Base-by-base conservation (phyloP, 2,888 invertebrate species). In the Apotomis betuletana region DNA sequence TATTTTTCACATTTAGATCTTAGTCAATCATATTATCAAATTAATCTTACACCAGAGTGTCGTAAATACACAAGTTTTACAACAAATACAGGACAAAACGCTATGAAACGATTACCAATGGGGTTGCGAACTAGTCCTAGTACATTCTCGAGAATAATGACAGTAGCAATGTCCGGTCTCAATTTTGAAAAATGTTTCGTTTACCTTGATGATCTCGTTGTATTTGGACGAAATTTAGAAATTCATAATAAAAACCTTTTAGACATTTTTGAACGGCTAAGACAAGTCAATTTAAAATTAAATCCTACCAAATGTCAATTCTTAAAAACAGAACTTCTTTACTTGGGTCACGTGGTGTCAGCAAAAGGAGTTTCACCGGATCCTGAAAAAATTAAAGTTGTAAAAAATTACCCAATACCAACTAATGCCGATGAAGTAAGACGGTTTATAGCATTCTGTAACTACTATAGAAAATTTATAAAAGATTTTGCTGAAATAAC, bases 271-370 rank as follows among this genome's bases (percentile, higher is more conserved):
- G 49, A 49, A 49, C 8, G 49, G 10, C 9, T 49, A 49, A 8
- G 49, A 49, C 49, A 49, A 8, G 49, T 49, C 8, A 49, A 49
- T 49, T 49, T 49, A 49, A 49, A 49, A 10, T 49, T 49, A 49
- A 49, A 49, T 49, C 49, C 49, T 10, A 49, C 49, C 10, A 49
- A 49, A 49, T 49, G 49, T 10, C 49, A 49, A 49, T 49, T 49
- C 10, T 49, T 49, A 10, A 49, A 49, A 49, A 49, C 49, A 10
- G 49, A 49, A 49, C 49, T 49, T 49, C 49, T 49, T 10, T 71
- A 71, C 57, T 51, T 71, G 15, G 70, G 70, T 9, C 70, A 61
- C n/a, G 15, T 52, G 38, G 60, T 60, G 4, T 60, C 60, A 12
- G 36, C 27, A 38, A 36, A 67, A 36, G 59, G 51, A 51, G 49